These are phyloP conservation scores for Rhimphoctona megacephalus DNA, from an alignment of 2,888 invertebrate genomes.

Conservation along the genomic window DNA sequence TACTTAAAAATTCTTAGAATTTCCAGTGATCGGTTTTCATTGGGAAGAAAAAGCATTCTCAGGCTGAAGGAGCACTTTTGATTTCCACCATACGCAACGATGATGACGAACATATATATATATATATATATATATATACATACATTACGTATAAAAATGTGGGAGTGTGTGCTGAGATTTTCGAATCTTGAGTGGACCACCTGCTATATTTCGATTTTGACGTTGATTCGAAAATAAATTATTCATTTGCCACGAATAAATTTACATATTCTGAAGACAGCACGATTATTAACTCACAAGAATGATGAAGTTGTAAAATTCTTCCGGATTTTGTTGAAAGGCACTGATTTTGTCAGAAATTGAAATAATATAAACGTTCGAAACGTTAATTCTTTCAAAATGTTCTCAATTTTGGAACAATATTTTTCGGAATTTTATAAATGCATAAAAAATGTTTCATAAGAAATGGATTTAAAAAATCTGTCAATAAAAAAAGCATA, in stretches of 20 bases:
- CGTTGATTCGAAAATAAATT: neutral
- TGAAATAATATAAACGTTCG: neutral
- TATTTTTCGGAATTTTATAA: neutral
- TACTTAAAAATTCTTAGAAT: conserved; percentile 35
- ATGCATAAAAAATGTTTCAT: neutral
- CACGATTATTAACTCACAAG: neutral
- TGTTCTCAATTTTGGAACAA: neutral
- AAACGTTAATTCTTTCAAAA: neutral
- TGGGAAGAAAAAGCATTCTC: conserved; percentile 26
- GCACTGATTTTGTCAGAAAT: neutral
- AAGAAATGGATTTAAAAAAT: too few species aligned
- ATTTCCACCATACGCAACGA: conserved; percentile 24
- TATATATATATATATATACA: too few species aligned
- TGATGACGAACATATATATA: neutral
- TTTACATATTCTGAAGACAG: neutral
- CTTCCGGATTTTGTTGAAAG: neutral
- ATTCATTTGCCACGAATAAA: neutral
- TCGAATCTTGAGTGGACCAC: neutral
- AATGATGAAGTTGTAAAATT: neutral
- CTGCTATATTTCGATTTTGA: conserved; percentile 24
- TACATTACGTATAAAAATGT: too few species aligned
- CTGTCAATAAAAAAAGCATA: too few species aligned
- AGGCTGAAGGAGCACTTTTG: neutral
- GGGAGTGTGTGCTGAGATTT: neutral
- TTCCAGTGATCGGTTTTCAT: conserved; percentile 37